These are phyloP conservation scores for Neoniphon sammara DNA, from an alignment of 2,797 vertebrate genomes.

Conservation along the genomic window DNA sequence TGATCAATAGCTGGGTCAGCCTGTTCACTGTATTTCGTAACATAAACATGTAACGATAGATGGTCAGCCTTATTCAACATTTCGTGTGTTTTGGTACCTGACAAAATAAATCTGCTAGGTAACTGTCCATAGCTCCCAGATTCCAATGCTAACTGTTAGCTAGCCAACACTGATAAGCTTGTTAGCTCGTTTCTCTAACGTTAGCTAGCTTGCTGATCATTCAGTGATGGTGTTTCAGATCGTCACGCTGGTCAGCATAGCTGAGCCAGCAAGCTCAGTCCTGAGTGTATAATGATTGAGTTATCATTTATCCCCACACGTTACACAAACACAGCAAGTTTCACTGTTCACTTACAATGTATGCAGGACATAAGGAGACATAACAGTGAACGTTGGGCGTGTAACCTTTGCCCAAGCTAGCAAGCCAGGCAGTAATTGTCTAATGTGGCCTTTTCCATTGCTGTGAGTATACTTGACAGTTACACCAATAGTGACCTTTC, in stretches of 20 bases:
- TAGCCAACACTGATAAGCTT: constrained; percentile 15
- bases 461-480: constrained; percentile 57
- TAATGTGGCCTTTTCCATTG: constrained; percentile 58
- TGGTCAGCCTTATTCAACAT: too few species aligned
- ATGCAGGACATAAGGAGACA: constrained; percentile 21
- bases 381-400: constrained; percentile 51
- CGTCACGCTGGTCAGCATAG: neutral
- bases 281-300: neutral
- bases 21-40: neutral
- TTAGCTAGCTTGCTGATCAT: constrained; percentile 21
- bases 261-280: neutral
- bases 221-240: constrained; percentile 20
- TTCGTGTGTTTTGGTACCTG: neutral
- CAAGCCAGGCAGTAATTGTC: constrained; percentile 62
- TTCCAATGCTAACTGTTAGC: constrained; percentile 60
- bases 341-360: constrained; percentile 10
- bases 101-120: constrained; percentile 45
- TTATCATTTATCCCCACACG: neutral
- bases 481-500: constrained; percentile 70
- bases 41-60: neutral
- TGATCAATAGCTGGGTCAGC: neutral
- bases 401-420: constrained; percentile 60
- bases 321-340: neutral
- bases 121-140: constrained; percentile 53
- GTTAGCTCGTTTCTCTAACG: constrained; percentile 46